These are phyloP conservation scores for Brachycybe producta DNA, from an alignment of 2,888 invertebrate species.

Conservation along the genomic window DNA sequence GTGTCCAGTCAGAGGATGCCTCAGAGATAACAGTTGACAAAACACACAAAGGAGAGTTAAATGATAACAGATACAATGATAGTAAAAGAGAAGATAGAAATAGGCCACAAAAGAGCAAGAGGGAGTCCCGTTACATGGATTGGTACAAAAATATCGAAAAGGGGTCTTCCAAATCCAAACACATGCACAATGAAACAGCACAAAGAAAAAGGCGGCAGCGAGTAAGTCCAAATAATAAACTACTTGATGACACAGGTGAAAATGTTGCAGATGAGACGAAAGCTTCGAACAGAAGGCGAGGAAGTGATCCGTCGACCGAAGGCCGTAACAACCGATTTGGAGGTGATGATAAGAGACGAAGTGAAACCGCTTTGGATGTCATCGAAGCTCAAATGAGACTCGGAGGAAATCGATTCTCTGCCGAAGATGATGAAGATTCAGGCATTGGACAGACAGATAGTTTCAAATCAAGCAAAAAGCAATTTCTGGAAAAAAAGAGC, in stretches of 20 bases:
- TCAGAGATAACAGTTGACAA: no score
- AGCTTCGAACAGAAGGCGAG: constrained; percentile 5
- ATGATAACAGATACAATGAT: neutral
- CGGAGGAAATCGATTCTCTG: constrained; percentile 10
- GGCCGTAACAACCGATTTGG: neutral
- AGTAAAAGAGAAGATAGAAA: neutral
- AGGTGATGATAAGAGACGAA: neutral
- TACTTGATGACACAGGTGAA: constrained; percentile 8
- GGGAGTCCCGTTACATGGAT: constrained; percentile 17
- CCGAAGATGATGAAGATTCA: constrained; percentile 16
- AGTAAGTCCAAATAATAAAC: neutral
- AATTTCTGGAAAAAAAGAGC: constrained; percentile 66
- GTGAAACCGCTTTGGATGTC: constrained; percentile 5
- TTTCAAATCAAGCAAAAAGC: constrained; percentile 29
- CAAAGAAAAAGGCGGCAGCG: neutral
- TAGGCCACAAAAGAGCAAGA: constrained; percentile 3
- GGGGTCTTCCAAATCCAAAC: constrained; percentile 7
- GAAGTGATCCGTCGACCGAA: constrained; percentile 6
- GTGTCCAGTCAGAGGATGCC: no score
- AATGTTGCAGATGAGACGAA: constrained; percentile 18
- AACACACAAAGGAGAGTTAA: neutral
- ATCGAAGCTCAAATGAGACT: constrained; percentile 15
- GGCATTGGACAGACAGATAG: constrained; percentile 16
- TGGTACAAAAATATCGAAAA: constrained; percentile 17
- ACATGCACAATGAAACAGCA: neutral